Conservation (phyloP, 2,888 invertebrate species). For the Cyrtodaria siliqua region DNA sequence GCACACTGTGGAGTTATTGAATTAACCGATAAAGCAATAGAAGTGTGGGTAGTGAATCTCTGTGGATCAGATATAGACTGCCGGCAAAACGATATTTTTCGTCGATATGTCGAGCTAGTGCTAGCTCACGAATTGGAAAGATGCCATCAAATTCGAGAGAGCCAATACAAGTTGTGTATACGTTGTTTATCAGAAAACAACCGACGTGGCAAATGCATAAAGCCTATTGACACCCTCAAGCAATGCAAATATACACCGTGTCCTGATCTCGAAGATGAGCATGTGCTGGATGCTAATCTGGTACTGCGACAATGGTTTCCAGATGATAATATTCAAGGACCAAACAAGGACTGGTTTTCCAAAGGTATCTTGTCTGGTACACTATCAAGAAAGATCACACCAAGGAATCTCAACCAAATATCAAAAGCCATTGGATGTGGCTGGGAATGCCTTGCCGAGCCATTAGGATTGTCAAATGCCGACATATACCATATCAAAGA, state of each 20-base stretch:
- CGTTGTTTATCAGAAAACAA: too few species aligned
- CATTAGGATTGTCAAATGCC: slow-evolving; percentile 9
- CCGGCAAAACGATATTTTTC: slow-evolving; percentile 1
- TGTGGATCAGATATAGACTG: background rate
- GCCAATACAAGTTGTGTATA: slow-evolving; percentile 3
- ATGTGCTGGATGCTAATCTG: slow-evolving; percentile 5
- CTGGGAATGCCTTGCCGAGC: slow-evolving; percentile 25
- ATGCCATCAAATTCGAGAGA: background rate
- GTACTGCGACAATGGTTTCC: slow-evolving; percentile 15
- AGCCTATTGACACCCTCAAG: background rate
- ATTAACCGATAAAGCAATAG: slow-evolving; percentile 12
- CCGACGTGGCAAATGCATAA: too few species aligned
- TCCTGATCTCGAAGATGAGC: background rate
- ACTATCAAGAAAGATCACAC: background rate
- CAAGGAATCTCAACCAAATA: slow-evolving; percentile 8
- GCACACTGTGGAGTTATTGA: slow-evolving; percentile 25
- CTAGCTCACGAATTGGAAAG: slow-evolving; percentile 10
- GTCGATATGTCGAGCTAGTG: slow-evolving; percentile 13
- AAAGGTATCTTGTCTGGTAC: background rate
- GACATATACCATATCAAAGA: slow-evolving; percentile 24
- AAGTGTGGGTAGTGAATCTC: slow-evolving; percentile 1
- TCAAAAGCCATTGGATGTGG: slow-evolving; percentile 20
- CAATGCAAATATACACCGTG: background rate
- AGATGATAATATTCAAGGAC: too few species aligned
- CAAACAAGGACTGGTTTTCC: too few species aligned